Evolutionary conservation across 2,888 invertebrate species (phyloP).

Genomic region (Charanyca ferruginea): DNA sequence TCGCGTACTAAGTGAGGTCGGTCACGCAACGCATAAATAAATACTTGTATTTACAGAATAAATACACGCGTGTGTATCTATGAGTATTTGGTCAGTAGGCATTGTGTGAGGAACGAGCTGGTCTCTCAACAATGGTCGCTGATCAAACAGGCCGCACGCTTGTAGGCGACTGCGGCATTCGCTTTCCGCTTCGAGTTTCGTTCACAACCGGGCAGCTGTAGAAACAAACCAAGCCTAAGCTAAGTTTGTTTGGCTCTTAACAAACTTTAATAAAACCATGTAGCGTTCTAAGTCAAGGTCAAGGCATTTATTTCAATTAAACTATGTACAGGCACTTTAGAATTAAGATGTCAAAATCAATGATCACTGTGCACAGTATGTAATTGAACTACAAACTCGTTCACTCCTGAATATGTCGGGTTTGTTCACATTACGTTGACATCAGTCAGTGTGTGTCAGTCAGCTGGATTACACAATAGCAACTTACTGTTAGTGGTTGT

Average conservation of each 20-base stretch:
- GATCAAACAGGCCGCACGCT: constrained; percentile 37
- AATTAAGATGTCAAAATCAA: constrained; percentile 3
- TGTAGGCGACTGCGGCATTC: too few relatives aligned
- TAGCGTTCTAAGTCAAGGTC: too few relatives aligned
- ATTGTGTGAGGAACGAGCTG: constrained; percentile 21
- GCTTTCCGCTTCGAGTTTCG: constrained; percentile 8
- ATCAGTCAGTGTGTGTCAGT: too few relatives aligned
- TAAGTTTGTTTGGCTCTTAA: constrained; percentile 16
- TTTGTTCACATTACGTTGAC: not conserved
- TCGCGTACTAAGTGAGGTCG: not conserved
- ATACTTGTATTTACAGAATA: not conserved
- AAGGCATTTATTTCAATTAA: too few relatives aligned
- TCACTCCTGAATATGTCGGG: not conserved
- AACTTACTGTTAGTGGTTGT: too few relatives aligned
- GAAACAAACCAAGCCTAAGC: constrained; percentile 1
- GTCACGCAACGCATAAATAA: not conserved
- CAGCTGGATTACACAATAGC: too few relatives aligned
- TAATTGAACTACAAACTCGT: too few relatives aligned
- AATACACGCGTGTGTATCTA: not conserved
- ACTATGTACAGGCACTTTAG: too few relatives aligned
- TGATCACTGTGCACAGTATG: not conserved
- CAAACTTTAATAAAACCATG: constrained; percentile 5
- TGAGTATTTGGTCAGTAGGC: not conserved
- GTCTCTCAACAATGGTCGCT: constrained; percentile 23
- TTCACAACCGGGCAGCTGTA: not conserved